These are phyloP conservation scores for Macropodus opercularis DNA, from an alignment of 2,797 vertebrate species.

Conservation along the genomic window DNA sequence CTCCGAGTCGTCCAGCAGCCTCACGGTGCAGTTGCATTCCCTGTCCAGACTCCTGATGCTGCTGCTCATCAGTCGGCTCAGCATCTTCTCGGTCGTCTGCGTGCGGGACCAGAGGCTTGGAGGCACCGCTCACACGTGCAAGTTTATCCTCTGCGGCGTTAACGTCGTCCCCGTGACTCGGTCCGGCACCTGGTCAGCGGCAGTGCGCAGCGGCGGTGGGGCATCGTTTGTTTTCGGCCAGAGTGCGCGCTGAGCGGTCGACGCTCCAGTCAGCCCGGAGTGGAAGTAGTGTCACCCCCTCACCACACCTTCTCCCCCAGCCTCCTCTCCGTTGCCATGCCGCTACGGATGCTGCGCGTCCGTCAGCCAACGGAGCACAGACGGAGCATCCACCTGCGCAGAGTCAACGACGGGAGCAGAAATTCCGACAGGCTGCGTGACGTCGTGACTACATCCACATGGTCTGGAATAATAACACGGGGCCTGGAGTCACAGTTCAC, in stretches of 20 bases:
- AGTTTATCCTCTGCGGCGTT: slow-evolving; percentile 62
- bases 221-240: slow-evolving; percentile 65
- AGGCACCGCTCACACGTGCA: slow-evolving; percentile 51
- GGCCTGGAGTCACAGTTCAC: slow-evolving; percentile 1
- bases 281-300: slow-evolving; percentile 35
- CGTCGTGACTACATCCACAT: slow-evolving; percentile 55
- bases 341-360: slow-evolving; percentile 40
- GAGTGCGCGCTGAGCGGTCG: slow-evolving; percentile 23
- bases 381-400: slow-evolving; percentile 38
- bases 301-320: slow-evolving; percentile 49
- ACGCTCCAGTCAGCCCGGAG: slow-evolving; percentile 29
- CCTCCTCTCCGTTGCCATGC: slow-evolving; percentile 56
- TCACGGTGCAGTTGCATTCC: slow-evolving; percentile 95
- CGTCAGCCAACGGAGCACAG: slow-evolving; percentile 37
- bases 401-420: slow-evolving; percentile 12
- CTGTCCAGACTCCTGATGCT: slow-evolving; percentile 96
- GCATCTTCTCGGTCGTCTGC: slow-evolving; percentile 87
- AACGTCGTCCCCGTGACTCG: slow-evolving; percentile 54
- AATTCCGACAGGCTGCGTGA: slow-evolving; percentile 52
- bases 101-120: slow-evolving; percentile 69
- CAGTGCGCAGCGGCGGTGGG: slow-evolving; percentile 50
- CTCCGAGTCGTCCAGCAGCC: slow-evolving; percentile 96
- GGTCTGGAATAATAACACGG: slow-evolving; percentile 35
- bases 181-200: slow-evolving; percentile 69
- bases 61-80: slow-evolving; percentile 96